These are phyloP conservation scores for Mormyrus hasselquistii DNA, from an alignment of 2,797 vertebrate genomes.

Conservation along the genomic window DNA sequence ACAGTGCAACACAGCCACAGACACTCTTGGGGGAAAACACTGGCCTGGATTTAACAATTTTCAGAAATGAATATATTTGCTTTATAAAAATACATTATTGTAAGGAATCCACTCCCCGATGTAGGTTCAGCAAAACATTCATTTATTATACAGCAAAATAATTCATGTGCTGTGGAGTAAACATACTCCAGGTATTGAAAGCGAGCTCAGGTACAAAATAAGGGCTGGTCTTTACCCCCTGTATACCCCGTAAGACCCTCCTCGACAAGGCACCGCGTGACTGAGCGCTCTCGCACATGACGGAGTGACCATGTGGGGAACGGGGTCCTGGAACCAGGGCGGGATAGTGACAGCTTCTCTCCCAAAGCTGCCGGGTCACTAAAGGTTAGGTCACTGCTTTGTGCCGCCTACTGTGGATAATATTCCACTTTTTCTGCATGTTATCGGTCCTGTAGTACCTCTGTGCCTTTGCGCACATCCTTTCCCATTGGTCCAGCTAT, in stretches of 20 bases:
- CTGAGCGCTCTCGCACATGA: background rate
- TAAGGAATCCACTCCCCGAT: background rate
- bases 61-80: background rate
- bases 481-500: background rate
- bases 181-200: background rate
- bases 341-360: background rate
- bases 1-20: background rate
- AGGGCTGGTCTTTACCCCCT: background rate
- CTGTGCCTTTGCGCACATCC: background rate
- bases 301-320: background rate
- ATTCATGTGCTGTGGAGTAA: background rate
- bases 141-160: constrained; percentile 1
- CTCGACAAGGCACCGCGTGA: background rate
- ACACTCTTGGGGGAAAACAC: background rate
- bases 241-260: background rate
- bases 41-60: background rate
- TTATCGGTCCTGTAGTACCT: background rate
- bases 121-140: background rate
- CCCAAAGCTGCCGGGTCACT: background rate
- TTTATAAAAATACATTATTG: background rate
- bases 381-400: background rate
- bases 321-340: background rate
- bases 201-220: background rate
- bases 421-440: background rate
- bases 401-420: background rate